These are phyloP conservation scores for Craseonycteris thonglongyai DNA, from an alignment of 2,113 vertebrate species.

Conservation along the genomic window DNA sequence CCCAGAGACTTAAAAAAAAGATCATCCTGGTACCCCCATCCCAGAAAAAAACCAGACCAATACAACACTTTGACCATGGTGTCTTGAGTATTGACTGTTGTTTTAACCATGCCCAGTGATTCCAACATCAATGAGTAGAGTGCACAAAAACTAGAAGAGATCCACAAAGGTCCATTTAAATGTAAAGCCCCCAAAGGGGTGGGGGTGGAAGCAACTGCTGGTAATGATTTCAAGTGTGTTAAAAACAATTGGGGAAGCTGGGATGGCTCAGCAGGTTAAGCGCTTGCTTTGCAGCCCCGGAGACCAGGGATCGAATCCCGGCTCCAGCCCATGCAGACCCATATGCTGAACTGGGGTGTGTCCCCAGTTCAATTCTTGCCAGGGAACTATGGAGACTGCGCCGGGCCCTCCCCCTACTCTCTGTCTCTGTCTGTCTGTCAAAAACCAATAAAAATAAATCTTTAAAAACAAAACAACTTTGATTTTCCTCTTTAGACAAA, in stretches of 20 bases:
- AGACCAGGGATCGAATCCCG: no score
- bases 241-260: no score
- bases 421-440: no score
- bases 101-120: not conserved
- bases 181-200: not conserved
- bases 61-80: not conserved
- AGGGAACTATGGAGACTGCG: no score
- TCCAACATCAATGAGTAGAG: not conserved
- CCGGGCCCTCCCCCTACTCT: no score
- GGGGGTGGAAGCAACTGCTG: not conserved
- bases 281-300: no score
- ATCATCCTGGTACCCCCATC: not conserved
- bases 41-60: not conserved
- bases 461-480: not conserved
- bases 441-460: no score
- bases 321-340: no score
- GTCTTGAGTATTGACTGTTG: not conserved
- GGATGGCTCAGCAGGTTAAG: no score
- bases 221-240: slow-evolving; percentile 4
- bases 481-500: slow-evolving; percentile 18
- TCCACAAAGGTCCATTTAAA: not conserved
- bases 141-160: not conserved
- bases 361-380: no score
- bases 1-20: not conserved
- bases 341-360: no score